These are phyloP conservation scores for Ibidorhyncha struthersii DNA, from an alignment of 2,113 vertebrate species.

Conservation along the genomic window DNA sequence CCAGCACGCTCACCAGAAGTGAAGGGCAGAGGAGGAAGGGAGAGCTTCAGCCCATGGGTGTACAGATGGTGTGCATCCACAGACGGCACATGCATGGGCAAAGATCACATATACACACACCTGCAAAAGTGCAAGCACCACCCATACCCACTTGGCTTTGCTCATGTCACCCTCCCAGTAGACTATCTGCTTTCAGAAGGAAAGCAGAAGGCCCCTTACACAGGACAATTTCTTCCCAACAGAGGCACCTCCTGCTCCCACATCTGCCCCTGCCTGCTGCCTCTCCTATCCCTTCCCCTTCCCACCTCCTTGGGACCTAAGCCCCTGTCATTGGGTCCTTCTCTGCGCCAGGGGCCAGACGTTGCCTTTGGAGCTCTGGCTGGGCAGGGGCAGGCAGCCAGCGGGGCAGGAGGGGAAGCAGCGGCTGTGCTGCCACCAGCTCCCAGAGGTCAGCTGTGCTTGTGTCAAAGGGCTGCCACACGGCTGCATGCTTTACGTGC, in stretches of 20 bases:
- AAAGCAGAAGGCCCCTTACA: neutral
- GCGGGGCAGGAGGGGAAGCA: neutral
- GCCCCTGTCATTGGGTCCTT: neutral
- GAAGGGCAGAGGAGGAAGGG: neutral
- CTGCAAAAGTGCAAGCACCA: neutral
- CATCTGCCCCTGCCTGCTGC: neutral
- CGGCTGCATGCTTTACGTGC: neutral
- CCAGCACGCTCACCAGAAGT: neutral
- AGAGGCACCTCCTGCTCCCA: neutral
- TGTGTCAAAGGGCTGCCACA: neutral
- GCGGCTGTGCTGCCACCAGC: neutral
- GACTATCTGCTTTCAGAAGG: neutral
- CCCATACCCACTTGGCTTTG: neutral
- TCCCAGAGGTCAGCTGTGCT: neutral
- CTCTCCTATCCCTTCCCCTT: neutral
- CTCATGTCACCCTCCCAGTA: neutral
- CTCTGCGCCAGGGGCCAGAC: neutral
- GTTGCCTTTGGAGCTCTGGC: rapidly evolving
- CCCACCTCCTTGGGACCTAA: neutral
- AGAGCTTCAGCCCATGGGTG: neutral
- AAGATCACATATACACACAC: neutral
- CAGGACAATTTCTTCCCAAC: neutral
- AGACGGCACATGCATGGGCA: neutral
- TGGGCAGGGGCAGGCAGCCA: neutral
- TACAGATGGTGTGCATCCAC: neutral